Evolutionary conservation across 2,113 vertebrate species (phyloP), one percentile per base, ranked within the genome.

Genomic region (Sigmodon hispidus): DNA sequence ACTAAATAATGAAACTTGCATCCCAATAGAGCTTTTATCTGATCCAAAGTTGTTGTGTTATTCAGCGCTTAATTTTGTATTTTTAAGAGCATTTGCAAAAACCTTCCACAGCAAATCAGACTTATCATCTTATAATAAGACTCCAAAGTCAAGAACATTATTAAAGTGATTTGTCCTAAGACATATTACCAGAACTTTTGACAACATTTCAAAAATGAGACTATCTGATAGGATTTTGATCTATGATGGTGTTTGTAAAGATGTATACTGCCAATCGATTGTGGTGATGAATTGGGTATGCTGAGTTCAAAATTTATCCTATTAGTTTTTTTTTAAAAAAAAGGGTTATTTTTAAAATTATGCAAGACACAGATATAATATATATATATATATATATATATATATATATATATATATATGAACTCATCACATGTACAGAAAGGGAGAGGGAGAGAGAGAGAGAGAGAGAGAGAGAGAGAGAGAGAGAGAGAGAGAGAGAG

Each of bases 251-350:
- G 50, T 4, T 90, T 87, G 24, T 75, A 79, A 75, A 29, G 9
- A 57, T 48, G 36, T 1, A 69, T 43, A 19, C 29, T 80, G 13
- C 4, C 17, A 79, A 55, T 9, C 22, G 3, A 84, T 57, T 57
- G n/a, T 26, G 29, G 24, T 34, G 13, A 91, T 36, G 26, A 81
- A 57, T 72, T 10, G 45, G 36, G 43, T n/a, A 93, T 55, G 26
- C 17, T 34, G 29, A 96, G 94, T 96, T 76, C 40, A 48, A 9
- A 95, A 50, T 70, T 10, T 0, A 63, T 61, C 24, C 76, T 96
- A 77, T 79, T 89, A 67, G 80, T 90, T 61, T 59, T 84, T 45
- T 84, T 12, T 91, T 67, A 57, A 92, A 65, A 61, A 92, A 61
- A 22, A 94, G 6, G 7, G 70, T 36, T 48, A 26, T 2, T 73